Base-by-base conservation (phyloP, 2,888 invertebrate genomes). In the Ochropleura leucogaster region DNA sequence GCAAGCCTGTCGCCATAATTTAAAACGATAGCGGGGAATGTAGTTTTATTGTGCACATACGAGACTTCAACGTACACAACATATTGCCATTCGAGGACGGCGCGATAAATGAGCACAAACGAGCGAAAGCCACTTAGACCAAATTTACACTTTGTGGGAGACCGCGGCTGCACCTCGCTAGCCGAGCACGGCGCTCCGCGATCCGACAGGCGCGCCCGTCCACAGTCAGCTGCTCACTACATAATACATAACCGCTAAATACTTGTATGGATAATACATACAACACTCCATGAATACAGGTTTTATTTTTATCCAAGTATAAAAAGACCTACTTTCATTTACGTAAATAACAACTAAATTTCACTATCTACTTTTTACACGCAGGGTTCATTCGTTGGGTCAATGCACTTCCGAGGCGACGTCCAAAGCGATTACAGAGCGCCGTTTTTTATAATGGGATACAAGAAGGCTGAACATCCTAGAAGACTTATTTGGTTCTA, bases 101-200 rank as follows among this genome's bases (percentile, higher is more conserved):
- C 89, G 90, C 92, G 92, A 93, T 94, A 95, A 95, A 95, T 95
- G 94, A 93, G 93, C 92, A 93, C 93, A 94, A 95, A 94, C 93
- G 93, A 95, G 95, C 94, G 94, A 95, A 96, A 95, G 95, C 93
- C 93, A 95, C 94, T 95, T 95, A 95, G 93, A 95, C 94, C 95
- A 94, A 96, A 96, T 96, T 96, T 95, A 96, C 94, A 94, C 96
- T 96, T 95, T 91, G 96, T 95, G 96, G 96, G 96, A 96, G 96
- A 95, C 93, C 94, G 90, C 92, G 92, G 88, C 85, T 90, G 92
- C 91, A 92, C 85, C 90, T 89, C 88, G 91, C 79, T 82, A 83
- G 88, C 83, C 86, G 90, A 89, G 91, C 85, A 87, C 88, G 79
- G 83, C 77, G 86, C 87, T 84, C 87, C 78, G 87, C 87, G 86